A percentile compares a stretch with the other conserved stretches of the same genome.
Evolutionary conservation across 2,113 vertebrate species (phyloP).

Genomic region (Opisthocomus hoazin): DNA sequence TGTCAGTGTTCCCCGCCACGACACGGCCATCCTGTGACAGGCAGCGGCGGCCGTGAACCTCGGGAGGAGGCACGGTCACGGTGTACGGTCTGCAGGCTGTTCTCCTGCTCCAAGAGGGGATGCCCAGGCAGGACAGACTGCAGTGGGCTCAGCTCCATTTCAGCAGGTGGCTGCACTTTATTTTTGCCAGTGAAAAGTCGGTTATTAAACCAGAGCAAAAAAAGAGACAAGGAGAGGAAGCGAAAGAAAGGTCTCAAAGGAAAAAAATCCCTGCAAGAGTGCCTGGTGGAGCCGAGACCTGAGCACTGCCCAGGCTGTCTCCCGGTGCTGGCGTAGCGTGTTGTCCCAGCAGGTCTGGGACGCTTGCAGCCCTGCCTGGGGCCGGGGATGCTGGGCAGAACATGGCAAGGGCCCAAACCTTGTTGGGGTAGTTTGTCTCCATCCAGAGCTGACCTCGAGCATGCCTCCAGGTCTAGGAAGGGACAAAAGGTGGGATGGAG

Average conservation of each 20-base stretch:
- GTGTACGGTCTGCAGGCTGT: not conserved
- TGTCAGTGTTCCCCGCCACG: not conserved
- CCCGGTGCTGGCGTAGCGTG: rapidly evolving
- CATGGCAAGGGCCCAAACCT: not conserved
- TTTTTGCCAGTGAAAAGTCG: not conserved
- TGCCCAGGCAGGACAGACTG: not conserved
- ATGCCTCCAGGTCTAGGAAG: not conserved
- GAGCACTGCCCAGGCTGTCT: not conserved
- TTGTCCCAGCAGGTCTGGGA: not conserved
- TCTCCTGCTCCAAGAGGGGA: not conserved
- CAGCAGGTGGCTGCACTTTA: not conserved
- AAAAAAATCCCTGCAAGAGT: not conserved
- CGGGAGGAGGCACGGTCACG: not conserved
- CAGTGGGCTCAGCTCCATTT: not conserved
- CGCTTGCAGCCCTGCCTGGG: not conserved
- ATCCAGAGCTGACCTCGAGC: rapidly evolving
- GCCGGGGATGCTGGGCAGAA: not conserved
- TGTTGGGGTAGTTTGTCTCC: not conserved
- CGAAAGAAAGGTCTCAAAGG: rapidly evolving
- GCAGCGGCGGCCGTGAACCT: not conserved
- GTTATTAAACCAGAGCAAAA: not conserved
- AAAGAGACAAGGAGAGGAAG: not conserved
- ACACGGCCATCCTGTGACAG: not conserved
- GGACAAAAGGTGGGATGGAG: not conserved
- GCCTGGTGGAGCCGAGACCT: not conserved